Conservation (phyloP, 2,888 invertebrate species). For the Idaea biselata region DNA sequence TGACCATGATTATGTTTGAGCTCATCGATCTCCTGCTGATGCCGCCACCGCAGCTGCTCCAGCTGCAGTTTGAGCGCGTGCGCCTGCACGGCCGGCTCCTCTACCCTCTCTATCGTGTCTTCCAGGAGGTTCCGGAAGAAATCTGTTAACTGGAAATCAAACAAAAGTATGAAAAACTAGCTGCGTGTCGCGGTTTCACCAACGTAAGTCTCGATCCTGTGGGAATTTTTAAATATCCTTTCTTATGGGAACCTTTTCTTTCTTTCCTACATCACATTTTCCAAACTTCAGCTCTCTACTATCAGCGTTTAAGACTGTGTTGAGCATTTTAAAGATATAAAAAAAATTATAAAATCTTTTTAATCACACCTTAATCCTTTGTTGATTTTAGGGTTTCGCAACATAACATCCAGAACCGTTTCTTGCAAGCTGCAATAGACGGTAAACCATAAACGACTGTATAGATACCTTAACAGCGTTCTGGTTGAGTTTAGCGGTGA, state of each 20-base stretch:
- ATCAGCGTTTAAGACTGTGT: no score
- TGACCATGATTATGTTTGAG: constrained; percentile 86
- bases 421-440: not conserved
- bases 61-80: constrained; percentile 83
- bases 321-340: no score
- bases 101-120: constrained; percentile 83
- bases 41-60: constrained; percentile 85
- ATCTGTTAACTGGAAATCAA: constrained; percentile 83
- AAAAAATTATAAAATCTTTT: no score
- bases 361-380: no score
- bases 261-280: no score
- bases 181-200: no score
- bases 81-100: constrained; percentile 79
- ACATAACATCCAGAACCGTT: not conserved
- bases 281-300: no score
- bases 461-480: constrained; percentile 80
- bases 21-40: constrained; percentile 87
- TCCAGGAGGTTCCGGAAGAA: constrained; percentile 86
- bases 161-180: no score
- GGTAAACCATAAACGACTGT: not conserved
- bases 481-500: constrained; percentile 79
- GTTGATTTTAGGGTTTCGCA: no score
- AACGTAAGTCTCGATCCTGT: no score
- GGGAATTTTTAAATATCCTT: no score
- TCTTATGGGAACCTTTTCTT: no score